Evolutionary conservation across 2,888 invertebrate genomes (phyloP), one percentile per base, ranked within the genome.

Genomic region (Lamellibrachia columna): DNA sequence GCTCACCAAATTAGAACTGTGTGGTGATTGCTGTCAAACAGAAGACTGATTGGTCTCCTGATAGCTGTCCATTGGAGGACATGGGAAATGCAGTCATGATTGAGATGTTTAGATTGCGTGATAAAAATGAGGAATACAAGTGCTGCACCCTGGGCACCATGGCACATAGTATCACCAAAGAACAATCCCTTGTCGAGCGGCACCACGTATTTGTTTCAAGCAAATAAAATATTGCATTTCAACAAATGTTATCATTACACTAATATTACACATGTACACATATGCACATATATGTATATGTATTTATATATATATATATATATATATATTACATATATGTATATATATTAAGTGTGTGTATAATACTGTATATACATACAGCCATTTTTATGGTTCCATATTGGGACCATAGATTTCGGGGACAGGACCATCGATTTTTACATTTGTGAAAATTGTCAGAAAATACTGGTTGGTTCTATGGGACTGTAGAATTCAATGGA

Each of bases 51-150:
- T 75, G 75, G 75, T 58, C 58, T 58, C 58, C 11, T 75, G 75
- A 75, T 6, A 6, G n/a, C 75, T 75, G 75, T 11, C 22, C 15
- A 75, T 22, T 22, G 22, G 75, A 75, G 75, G 15, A 75, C 75
- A 22, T 55, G 75, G 75, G 75, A 75, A 75, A 75, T n/a, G n/a
- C 75, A 75, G 22, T 15, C 75, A 75, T 75, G 75, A 75, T 75
- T 75, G 75, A 75, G 75, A 75, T 75, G 75, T 75, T 75, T 75
- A 75, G 75, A 75, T 75, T 75, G 75, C 75, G n/a, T 75, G 75
- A 75, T 75, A 75, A 75, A 22, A 22, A 22, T 75, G 75, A 75
- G 15, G n/a, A 75, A 75, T 75, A 15, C 75, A 15, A 75, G 75
- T 3, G 75, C 75, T 15, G 3, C 22, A 6, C 15, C 22, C 22